Evolutionary conservation across 2,888 invertebrate genomes (phyloP).

Genomic region (Rutpela maculata): DNA sequence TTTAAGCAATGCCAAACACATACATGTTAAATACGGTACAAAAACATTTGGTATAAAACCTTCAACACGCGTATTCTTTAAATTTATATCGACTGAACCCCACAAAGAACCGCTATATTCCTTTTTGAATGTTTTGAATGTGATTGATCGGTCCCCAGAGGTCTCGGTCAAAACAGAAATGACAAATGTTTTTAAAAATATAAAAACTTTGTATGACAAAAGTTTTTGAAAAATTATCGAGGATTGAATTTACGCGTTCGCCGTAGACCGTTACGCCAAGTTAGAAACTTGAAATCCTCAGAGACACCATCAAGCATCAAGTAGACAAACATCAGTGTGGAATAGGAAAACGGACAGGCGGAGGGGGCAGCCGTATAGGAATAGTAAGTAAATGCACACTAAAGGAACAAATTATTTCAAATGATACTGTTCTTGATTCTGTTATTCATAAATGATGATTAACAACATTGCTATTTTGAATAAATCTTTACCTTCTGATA

Average conservation of each 20-base stretch:
- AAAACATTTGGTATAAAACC: not conserved
- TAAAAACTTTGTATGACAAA: slow-evolving; percentile 71
- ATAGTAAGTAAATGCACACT: slow-evolving; percentile 29
- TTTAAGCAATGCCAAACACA: no score
- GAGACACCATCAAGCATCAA: slow-evolving; percentile 68
- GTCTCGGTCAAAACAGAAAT: slow-evolving; percentile 71
- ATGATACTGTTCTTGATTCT: not conserved
- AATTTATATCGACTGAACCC: slow-evolving; percentile 9
- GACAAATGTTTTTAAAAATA: slow-evolving; percentile 70
- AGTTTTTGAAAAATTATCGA: slow-evolving; percentile 72
- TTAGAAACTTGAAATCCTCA: slow-evolving; percentile 68
- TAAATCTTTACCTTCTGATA: no score
- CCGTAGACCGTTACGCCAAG: slow-evolving; percentile 63
- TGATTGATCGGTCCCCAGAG: slow-evolving; percentile 70
- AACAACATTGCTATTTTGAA: no score
- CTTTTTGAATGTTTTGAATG: slow-evolving; percentile 25
- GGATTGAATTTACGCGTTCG: slow-evolving; percentile 69
- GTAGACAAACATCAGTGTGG: slow-evolving; percentile 69
- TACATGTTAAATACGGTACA: no score
- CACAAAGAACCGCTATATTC: not conserved
- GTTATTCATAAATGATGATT: no score
- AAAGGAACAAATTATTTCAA: not conserved
- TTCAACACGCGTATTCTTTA: not conserved
- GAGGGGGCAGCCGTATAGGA: slow-evolving; percentile 53
- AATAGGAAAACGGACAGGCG: slow-evolving; percentile 68